phyloP scores from a whole-genome alignment of 2,888 invertebrate genomes.

The Pocota personata region DNA sequence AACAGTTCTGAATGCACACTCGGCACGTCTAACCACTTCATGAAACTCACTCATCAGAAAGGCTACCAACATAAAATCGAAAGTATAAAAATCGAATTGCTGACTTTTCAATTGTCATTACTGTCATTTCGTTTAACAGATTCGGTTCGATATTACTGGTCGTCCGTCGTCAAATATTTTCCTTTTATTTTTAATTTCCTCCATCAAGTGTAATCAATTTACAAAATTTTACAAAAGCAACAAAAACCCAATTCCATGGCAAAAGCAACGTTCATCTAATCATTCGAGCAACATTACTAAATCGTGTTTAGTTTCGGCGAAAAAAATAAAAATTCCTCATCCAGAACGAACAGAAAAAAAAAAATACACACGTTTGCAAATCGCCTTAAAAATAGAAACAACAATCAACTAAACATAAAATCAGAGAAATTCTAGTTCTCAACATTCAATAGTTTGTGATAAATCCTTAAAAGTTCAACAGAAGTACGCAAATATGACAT shows the following conservation, averaged over 20 bases:
- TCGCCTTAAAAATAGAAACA: conserved; percentile 1
- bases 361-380: conserved; percentile 19
- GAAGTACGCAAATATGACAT: conserved; percentile 74
- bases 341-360: conserved; percentile 23
- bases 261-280: conserved; percentile 33
- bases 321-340: conserved; percentile 45
- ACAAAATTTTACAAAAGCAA: conserved; percentile 33
- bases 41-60: conserved; percentile 7
- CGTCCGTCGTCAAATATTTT: conserved; percentile 86
- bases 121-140: conserved; percentile 81
- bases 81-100: conserved; percentile 57
- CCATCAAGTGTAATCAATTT: conserved; percentile 62
- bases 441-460: conserved; percentile 43
- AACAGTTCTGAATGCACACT: neutral
- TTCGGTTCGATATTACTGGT: conserved; percentile 82
- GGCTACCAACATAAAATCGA: conserved; percentile 30
- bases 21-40: neutral
- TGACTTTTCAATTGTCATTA: conserved; percentile 81
- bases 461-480: conserved; percentile 34
- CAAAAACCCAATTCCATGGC: conserved; percentile 50
- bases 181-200: conserved; percentile 73
- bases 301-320: conserved; percentile 56
- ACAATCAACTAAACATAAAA: neutral
- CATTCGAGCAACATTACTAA: conserved; percentile 30
- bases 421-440: neutral